Evolutionary conservation across 2,888 invertebrate genomes (phyloP).

Genomic region (Cheilosia urbana): DNA sequence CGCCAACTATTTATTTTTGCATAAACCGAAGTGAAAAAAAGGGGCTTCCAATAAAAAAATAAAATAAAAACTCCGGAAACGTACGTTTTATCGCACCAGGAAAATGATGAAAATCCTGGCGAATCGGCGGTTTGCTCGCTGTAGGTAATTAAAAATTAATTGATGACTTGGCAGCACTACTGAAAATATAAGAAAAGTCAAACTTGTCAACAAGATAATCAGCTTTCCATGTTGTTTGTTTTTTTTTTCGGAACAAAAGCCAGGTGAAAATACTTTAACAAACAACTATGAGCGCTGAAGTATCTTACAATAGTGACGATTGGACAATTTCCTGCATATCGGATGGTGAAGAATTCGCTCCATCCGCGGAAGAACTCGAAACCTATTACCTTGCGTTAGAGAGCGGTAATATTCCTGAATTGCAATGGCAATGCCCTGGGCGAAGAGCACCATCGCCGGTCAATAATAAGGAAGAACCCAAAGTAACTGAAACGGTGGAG

Average conservation of each 20-base stretch:
- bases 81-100: too few species aligned
- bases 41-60: too few species aligned
- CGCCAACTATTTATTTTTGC: too few species aligned
- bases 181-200: not conserved
- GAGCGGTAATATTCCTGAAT: slow-evolving; percentile 87
- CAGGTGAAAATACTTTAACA: not conserved
- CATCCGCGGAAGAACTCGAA: slow-evolving; percentile 89
- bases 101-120: too few species aligned
- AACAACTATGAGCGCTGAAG: slow-evolving; percentile 71
- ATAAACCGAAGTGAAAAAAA: too few species aligned
- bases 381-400: slow-evolving; percentile 89
- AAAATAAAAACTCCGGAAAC: too few species aligned
- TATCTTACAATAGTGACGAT: slow-evolving; percentile 86
- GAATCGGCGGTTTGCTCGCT: too few species aligned
- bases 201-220: not conserved
- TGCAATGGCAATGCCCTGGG: slow-evolving; percentile 93
- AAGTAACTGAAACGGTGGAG: slow-evolving; percentile 85
- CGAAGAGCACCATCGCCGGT: slow-evolving; percentile 89
- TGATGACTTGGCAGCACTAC: not conserved
- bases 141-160: not conserved
- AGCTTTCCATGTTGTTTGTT: slow-evolving; percentile 1
- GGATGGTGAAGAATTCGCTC: slow-evolving; percentile 86
- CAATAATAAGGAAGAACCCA: slow-evolving; percentile 83
- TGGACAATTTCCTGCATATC: slow-evolving; percentile 81
- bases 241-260: not conserved